These are phyloP conservation scores for Tineola bisselliella DNA, from an alignment of 2,888 invertebrate genomes.

Conservation along the genomic window DNA sequence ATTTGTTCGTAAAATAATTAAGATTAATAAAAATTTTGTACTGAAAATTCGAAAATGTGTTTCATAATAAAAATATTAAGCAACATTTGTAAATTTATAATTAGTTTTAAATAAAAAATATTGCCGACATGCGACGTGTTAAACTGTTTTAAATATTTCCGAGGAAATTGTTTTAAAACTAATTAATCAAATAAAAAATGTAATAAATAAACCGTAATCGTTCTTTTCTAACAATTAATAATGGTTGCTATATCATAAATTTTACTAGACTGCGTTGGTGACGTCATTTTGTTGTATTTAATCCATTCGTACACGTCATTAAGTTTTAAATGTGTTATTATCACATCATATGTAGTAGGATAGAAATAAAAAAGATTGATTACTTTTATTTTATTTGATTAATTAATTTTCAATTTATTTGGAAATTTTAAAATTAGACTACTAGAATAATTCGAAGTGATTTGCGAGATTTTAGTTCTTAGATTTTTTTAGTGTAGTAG, in stretches of 20 bases:
- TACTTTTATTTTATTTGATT: no score
- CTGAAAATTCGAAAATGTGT: no score
- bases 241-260: background rate
- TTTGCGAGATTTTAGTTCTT: no score
- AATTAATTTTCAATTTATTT: no score
- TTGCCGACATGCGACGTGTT: background rate
- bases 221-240: conserved; percentile 9
- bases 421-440: no score
- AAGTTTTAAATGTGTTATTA: background rate
- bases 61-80: no score
- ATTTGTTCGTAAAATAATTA: no score
- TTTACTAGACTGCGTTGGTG: background rate
- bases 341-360: no score
- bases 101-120: background rate
- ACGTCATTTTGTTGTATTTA: background rate
- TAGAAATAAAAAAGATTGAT: no score
- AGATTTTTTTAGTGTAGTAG: no score
- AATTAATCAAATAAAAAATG: conserved; percentile 1
- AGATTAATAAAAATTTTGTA: no score
- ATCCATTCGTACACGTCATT: background rate
- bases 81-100: background rate
- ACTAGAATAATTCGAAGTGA: no score
- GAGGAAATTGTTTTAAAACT: background rate
- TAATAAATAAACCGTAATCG: conserved; percentile 5
- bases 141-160: conserved; percentile 3